A percentile compares a stretch with the other conserved stretches of the same genome.
phyloP scores from a whole-genome alignment of 2,888 invertebrate genomes.

The Elysia crispata region DNA sequence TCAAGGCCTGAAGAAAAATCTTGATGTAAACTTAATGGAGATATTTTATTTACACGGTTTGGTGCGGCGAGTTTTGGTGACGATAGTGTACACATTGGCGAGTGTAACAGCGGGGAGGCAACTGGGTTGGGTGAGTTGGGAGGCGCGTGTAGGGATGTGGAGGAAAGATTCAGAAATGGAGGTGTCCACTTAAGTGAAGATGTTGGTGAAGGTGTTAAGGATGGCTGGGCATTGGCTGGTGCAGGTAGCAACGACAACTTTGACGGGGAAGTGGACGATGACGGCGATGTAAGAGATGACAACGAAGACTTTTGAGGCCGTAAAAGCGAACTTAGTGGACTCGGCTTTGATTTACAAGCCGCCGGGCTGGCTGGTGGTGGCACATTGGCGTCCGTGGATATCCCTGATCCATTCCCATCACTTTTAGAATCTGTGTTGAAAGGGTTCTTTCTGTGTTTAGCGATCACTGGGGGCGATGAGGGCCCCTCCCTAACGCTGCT shows the following conservation, averaged over 20 bases:
- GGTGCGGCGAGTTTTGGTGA: too few species aligned
- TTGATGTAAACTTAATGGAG: too few species aligned
- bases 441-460: neutral
- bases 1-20: too few species aligned
- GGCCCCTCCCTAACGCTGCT: conserved; percentile 47
- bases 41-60: too few species aligned
- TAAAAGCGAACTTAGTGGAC: neutral
- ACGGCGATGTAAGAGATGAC: neutral
- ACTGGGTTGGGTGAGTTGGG: too few species aligned
- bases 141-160: neutral
- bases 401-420: neutral
- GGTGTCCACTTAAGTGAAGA: neutral
- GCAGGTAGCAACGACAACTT: neutral
- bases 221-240: neutral
- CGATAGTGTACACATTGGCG: too few species aligned
- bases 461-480: conserved; percentile 40
- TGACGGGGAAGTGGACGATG: neutral
- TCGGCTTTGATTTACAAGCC: too few species aligned
- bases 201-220: neutral
- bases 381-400: neutral
- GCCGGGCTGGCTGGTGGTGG: neutral
- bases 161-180: neutral
- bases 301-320: neutral
- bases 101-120: too few species aligned
- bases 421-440: neutral